Evolutionary conservation across 2,797 vertebrate species (phyloP), one percentile per base, ranked within the genome.

Genomic region (Sciurus carolinensis): DNA sequence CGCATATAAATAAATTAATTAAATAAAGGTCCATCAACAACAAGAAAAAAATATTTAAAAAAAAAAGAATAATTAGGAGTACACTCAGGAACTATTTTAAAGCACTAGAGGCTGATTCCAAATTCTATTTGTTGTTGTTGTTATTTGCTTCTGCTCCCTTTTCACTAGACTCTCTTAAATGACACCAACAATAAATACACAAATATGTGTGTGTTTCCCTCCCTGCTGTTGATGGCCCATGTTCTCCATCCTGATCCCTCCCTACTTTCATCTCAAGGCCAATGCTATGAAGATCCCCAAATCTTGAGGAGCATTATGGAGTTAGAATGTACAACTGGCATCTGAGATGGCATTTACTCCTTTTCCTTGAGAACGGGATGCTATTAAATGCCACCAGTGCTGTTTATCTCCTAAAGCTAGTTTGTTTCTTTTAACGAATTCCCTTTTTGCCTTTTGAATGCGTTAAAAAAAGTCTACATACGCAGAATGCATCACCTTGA

Each of bases 391-490:
- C 66, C 30, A 77, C 67, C 52, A 73, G 36, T 26, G n/a, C 73
- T 52, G 62, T 90, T 90, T 94, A 62, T 75, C 84, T 81, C 71
- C 84, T 79, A 84, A 97, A 92, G 87, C 42, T 95, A 82, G 62
- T 87, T 90, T 96, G 54, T 91, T 73, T 95, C 82, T 95, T 91
- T 59, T 33, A 85, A 80, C 47, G 39, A 91, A 96, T 71, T 96
- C 73, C 20, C 82, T 67, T 86, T 59, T 79, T 79, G 82, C 47
- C 54, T 77, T 93, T 83, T 87, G 67, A 57, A 95, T 73, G 62
- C 47, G 87, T 44, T 75, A 90, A 88, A 91, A 73, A 93, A 86
- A 91, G 75, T 89, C 66, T 50, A 87, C 44, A 81, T 22, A 71
- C 11, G 69, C 76, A 87, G 79, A 91, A 84, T 18, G 66, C 71